A percentile compares a stretch with the other conserved stretches of the same genome.
These are phyloP conservation scores for Borostomias antarcticus DNA, from an alignment of 2,797 vertebrate species.

Conservation along the genomic window DNA sequence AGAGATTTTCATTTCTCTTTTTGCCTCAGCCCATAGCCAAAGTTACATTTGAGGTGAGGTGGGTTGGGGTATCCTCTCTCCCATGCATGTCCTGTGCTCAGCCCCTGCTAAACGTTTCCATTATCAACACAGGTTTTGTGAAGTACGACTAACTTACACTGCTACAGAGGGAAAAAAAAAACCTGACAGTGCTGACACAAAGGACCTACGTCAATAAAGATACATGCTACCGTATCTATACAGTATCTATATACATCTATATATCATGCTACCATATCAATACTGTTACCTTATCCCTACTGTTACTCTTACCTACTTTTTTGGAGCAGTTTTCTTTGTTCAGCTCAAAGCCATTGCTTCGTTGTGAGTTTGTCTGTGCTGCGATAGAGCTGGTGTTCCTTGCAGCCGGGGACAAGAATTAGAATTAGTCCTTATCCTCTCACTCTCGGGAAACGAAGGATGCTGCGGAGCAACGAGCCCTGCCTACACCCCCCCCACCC, in stretches of 20 bases:
- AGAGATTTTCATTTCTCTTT: slow-evolving; percentile 27
- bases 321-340: slow-evolving; percentile 17
- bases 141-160: slow-evolving; percentile 41
- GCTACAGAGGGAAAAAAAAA: slow-evolving; percentile 48
- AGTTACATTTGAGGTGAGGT: slow-evolving; percentile 60
- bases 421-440: slow-evolving; percentile 43
- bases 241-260: no score
- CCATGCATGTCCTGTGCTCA: no score
- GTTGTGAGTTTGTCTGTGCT: not conserved
- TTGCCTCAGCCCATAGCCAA: slow-evolving; percentile 33
- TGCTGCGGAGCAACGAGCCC: slow-evolving; percentile 29
- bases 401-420: slow-evolving; percentile 35
- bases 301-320: not conserved
- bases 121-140: slow-evolving; percentile 55
- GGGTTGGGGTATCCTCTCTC: slow-evolving; percentile 57
- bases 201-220: slow-evolving; percentile 18
- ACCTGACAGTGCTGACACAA: slow-evolving; percentile 37
- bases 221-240: slow-evolving; percentile 17
- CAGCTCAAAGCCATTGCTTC: slow-evolving; percentile 28
- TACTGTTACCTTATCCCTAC: slow-evolving; percentile 18
- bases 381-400: slow-evolving; percentile 29
- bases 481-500: slow-evolving; percentile 24
- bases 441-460: slow-evolving; percentile 41
- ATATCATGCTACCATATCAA: slow-evolving; percentile 4
- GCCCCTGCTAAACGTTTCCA: slow-evolving; percentile 60